phyloP scores from a whole-genome alignment of 2,113 vertebrate genomes.

The Spermophilus dauricus region DNA sequence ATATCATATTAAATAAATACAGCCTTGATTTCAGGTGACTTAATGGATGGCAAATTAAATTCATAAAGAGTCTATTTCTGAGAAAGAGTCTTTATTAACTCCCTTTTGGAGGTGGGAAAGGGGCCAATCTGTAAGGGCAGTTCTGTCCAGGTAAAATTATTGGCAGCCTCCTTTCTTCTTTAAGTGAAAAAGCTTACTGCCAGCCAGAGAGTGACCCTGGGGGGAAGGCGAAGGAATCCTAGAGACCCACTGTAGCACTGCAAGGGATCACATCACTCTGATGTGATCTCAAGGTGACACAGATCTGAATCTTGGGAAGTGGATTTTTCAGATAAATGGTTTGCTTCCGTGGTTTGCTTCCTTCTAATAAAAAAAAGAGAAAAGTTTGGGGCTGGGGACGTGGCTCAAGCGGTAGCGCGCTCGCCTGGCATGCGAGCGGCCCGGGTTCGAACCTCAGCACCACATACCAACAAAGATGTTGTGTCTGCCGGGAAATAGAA shows the following conservation, averaged over 20 bases:
- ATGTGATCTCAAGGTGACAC: conserved; percentile 42
- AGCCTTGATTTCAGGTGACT: conserved; percentile 17
- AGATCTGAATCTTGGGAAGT: conserved; percentile 58
- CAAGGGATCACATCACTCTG: not conserved
- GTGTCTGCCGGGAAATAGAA: too few species aligned
- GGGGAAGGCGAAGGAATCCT: not conserved
- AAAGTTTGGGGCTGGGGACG: too few species aligned
- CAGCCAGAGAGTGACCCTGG: not conserved
- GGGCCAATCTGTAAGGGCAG: not conserved
- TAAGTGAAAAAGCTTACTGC: not conserved
- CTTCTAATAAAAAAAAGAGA: conserved; percentile 65
- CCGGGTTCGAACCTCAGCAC: too few species aligned
- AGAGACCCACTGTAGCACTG: not conserved
- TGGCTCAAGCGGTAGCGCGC: too few species aligned
- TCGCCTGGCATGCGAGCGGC: too few species aligned
- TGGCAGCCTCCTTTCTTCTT: not conserved
- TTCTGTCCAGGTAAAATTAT: not conserved
- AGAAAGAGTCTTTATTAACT: not conserved
- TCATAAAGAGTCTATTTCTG: not conserved
- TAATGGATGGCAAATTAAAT: conserved; percentile 14
- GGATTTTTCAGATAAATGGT: conserved; percentile 24
- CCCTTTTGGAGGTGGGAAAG: conserved; percentile 7
- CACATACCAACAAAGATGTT: too few species aligned
- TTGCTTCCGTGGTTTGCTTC: conserved; percentile 65
- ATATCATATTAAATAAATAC: not conserved